A percentile compares a stretch with the other conserved stretches of the same genome.
Conservation (phyloP, 2,113 vertebrate genomes). For the Spea bombifrons region DNA sequence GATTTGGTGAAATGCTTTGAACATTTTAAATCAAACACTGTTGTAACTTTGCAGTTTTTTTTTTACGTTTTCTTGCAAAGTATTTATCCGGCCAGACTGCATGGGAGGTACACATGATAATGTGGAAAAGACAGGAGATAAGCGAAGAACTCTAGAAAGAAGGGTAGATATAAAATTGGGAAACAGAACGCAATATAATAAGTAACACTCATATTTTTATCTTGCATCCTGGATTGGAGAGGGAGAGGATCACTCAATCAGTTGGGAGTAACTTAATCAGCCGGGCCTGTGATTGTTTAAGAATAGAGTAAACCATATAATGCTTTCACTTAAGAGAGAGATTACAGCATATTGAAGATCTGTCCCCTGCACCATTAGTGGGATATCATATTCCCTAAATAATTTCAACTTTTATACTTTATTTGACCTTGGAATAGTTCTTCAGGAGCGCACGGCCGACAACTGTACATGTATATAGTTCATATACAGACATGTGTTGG, state of each 20-base stretch:
- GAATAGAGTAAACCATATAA: constrained; percentile 47
- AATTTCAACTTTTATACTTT: constrained; percentile 1
- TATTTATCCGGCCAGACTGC: constrained; percentile 2
- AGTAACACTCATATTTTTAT: constrained; percentile 69
- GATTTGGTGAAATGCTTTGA: no score
- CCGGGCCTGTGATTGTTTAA: constrained; percentile 14
- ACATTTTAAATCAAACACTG: no score
- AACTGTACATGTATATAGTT: background rate
- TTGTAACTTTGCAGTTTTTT: no score
- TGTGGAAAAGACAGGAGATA: constrained; percentile 23
- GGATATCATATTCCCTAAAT: background rate
- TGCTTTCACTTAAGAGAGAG: constrained; percentile 51
- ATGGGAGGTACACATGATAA: constrained; percentile 32
- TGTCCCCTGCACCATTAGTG: background rate
- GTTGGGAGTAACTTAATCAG: constrained; percentile 56
- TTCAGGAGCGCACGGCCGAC: background rate
- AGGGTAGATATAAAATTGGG: constrained; percentile 28
- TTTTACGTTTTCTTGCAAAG: background rate
- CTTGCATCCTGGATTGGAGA: constrained; percentile 61
- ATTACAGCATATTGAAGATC: constrained; percentile 24
- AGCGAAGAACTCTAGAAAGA: constrained; percentile 33
- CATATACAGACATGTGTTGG: no score
- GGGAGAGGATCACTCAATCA: constrained; percentile 60
- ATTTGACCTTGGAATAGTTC: background rate
- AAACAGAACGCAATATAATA: constrained; percentile 52